Evolutionary conservation across 2,888 invertebrate species (phyloP).

Genomic region (Abscondita cerata): DNA sequence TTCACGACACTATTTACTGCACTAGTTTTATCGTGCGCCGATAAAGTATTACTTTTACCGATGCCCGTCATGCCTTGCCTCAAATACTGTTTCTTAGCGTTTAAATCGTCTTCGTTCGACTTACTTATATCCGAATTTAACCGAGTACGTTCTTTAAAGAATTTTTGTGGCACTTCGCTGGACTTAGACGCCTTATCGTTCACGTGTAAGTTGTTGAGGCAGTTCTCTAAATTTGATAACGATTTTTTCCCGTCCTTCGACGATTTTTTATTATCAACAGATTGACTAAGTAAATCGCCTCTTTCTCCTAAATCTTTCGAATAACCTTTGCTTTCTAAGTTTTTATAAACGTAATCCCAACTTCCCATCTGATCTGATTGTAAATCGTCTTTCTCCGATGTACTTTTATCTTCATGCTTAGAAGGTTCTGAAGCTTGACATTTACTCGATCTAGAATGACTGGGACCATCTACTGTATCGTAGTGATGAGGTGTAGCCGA

Average conservation of each 20-base stretch:
- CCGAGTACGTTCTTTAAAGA: constrained; percentile 33
- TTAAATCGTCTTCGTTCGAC: constrained; percentile 47
- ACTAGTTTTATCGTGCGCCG: constrained; percentile 18
- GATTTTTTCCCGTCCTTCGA: constrained; percentile 59
- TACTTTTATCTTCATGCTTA: constrained; percentile 23
- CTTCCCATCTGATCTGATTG: constrained; percentile 71
- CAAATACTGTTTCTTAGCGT: constrained; percentile 4
- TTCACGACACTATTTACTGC: constrained; percentile 12
- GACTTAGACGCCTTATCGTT: constrained; percentile 62
- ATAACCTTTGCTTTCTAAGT: constrained; percentile 77
- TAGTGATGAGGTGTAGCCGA: constrained; percentile 50
- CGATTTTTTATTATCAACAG: constrained; percentile 53
- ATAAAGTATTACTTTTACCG: constrained; percentile 23
- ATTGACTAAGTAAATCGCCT: constrained; percentile 68
- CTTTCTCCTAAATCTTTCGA: constrained; percentile 69
- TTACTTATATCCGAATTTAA: constrained; percentile 54
- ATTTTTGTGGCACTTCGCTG: constrained; percentile 59
- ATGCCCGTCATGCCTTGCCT: constrained; percentile 16
- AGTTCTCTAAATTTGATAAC: constrained; percentile 66
- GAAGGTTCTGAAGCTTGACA: constrained; percentile 3
- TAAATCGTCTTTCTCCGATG: constrained; percentile 62
- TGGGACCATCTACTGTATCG: constrained; percentile 48
- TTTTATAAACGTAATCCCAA: constrained; percentile 83
- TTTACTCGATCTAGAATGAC: constrained; percentile 20
- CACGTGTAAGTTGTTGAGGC: constrained; percentile 62